Evolutionary conservation across 2,888 invertebrate species (phyloP).

Genomic region (Gymnosoma rotundatum): DNA sequence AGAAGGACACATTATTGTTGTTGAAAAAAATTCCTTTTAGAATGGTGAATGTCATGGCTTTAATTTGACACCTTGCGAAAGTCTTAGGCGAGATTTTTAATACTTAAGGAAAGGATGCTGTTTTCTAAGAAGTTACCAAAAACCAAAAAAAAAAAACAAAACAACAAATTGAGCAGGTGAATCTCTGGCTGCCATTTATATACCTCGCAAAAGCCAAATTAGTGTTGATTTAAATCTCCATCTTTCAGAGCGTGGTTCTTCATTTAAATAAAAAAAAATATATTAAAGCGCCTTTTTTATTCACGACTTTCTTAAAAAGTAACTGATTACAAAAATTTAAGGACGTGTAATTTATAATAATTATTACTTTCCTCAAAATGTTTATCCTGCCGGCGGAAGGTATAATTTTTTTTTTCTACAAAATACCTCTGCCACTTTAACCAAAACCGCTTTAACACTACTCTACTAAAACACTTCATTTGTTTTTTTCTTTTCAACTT

Average conservation of each 20-base stretch:
- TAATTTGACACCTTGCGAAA: background rate
- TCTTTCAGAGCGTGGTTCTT: background rate
- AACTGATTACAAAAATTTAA: background rate
- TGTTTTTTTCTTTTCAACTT: background rate
- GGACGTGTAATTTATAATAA: background rate
- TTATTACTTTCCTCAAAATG: background rate
- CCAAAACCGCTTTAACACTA: slow-evolving; percentile 28
- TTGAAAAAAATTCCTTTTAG: background rate
- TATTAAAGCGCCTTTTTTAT: background rate
- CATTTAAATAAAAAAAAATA: background rate
- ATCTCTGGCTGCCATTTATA: background rate
- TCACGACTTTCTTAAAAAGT: background rate
- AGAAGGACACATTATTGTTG: background rate
- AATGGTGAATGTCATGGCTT: background rate
- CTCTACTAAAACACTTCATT: background rate
- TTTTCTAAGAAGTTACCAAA: background rate
- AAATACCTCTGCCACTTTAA: background rate
- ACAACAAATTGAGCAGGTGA: background rate
- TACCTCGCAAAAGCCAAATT: background rate
- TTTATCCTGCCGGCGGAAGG: background rate
- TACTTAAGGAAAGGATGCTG: background rate
- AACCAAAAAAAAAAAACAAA: background rate
- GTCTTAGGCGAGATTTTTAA: background rate
- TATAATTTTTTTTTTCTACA: background rate
- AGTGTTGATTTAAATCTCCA: background rate